Evolutionary conservation across 2,888 invertebrate species (phyloP), one percentile per base, ranked within the genome.

Genomic region (Meghimatium bilineatum): DNA sequence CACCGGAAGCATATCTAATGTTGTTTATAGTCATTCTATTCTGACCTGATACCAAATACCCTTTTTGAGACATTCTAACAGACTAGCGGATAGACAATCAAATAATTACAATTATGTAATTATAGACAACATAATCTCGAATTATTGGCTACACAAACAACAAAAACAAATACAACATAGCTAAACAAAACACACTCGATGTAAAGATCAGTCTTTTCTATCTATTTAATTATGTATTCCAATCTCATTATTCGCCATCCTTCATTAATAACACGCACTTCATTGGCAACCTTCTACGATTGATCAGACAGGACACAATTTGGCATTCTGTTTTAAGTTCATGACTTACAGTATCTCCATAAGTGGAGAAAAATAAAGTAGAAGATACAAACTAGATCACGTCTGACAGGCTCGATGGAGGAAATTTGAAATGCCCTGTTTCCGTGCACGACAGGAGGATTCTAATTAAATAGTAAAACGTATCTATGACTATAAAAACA

Each of bases 191-290:
- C 32, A 26, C 36, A 8, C 23, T 6, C 69, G 3, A 34, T 10
- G 8, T 26, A 34, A 69, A 36, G 23, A 69, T 20, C 34, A 69
- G 36, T 38, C 36, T 5, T 69, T 38, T 29, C 44, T 72, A 38
- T 14, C n/a, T 6, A 14, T 44, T 72, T 17, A n/a, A 49, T 72
- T 72, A 72, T 72, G 26, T 44, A 49, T 72, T 72, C 72, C 1
- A 3, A 38, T 44, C 72, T 72, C 72, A 44, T 44, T 72, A 72
- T 44, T 72, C 49, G 44, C 49, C n/a, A 10, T 10, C 12, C n/a
- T 29, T 44, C 72, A 44, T 44, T 72, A 72, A n/a, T 44, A 8
- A 44, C 44, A 72, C 72, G 29, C 14, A 72, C 72, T 44, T 72
- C 23, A 72, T 72, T 72, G 12, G n/a, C n/a, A 72, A 29, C n/a